phyloP scores from a whole-genome alignment of 1,140 invertebrate species.

The Heliothis virescens region DNA sequence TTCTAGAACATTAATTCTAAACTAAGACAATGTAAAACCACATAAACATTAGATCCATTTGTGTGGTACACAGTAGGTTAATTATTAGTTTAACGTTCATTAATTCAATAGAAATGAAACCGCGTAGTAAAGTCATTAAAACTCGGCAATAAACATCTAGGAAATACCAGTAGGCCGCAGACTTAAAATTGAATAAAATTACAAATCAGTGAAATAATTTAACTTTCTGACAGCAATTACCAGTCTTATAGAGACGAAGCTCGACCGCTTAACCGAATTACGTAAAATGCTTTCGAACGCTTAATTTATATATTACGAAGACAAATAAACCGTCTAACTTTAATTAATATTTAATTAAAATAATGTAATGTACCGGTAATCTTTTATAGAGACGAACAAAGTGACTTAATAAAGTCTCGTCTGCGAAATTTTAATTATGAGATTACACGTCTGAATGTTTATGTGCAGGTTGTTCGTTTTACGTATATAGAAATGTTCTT shows the following conservation, averaged over 20 bases:
- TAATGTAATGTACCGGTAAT: conserved; percentile 28
- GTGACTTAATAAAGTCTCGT: neutral
- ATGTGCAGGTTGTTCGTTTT: neutral
- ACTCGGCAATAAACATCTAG: neutral
- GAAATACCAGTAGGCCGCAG: neutral
- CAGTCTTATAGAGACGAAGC: conserved; percentile 21
- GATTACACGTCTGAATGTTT: neutral
- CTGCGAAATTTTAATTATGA: conserved; percentile 14
- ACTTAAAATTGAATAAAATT: conserved; percentile 35
- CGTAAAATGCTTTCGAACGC: conserved; percentile 23
- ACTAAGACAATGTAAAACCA: too few relatives aligned
- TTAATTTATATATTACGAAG: conserved; percentile 38
- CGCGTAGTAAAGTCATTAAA: conserved; percentile 20
- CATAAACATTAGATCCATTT: too few relatives aligned
- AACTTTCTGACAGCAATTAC: conserved; percentile 51
- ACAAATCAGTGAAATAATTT: conserved; percentile 43
- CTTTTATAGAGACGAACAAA: conserved; percentile 37
- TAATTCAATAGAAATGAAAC: conserved; percentile 16
- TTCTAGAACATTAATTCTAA: too few relatives aligned
- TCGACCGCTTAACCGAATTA: conserved; percentile 50
- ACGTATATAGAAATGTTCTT: neutral
- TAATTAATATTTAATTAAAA: conserved; percentile 46
- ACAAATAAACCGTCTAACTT: conserved; percentile 40
- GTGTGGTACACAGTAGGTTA: too few relatives aligned
- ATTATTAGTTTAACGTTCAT: neutral